These are phyloP conservation scores for Alosa sapidissima DNA, from an alignment of 2,797 vertebrate genomes.

Conservation along the genomic window DNA sequence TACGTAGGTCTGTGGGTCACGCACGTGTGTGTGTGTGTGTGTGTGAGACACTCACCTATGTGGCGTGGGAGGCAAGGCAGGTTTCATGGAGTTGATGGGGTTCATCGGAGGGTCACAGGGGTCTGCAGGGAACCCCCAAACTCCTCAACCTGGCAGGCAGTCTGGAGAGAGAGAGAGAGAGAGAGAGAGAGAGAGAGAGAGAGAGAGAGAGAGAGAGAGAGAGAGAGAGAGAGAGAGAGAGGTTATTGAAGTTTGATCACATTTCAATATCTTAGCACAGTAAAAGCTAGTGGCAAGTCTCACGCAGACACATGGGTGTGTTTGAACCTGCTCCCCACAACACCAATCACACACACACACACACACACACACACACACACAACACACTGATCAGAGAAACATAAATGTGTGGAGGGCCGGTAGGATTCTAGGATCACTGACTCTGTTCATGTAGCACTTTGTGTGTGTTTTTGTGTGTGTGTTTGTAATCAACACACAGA, in stretches of 20 bases:
- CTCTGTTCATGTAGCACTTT: background rate
- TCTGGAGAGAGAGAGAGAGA: constrained; percentile 38
- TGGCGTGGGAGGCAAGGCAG: constrained; percentile 84
- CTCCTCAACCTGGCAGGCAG: constrained; percentile 62
- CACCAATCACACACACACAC: background rate
- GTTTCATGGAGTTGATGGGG: constrained; percentile 97
- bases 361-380: background rate
- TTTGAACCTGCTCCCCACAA: too few relatives aligned
- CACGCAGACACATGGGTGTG: background rate
- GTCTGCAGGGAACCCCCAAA: constrained; percentile 50
- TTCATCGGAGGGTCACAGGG: constrained; percentile 79
- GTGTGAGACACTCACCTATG: constrained; percentile 75
- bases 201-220: background rate
- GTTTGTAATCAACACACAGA: background rate
- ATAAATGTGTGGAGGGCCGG: background rate
- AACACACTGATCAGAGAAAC: background rate
- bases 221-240: background rate
- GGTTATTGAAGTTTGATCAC: background rate
- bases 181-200: background rate
- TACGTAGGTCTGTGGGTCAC: too few relatives aligned
- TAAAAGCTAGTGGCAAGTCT: background rate
- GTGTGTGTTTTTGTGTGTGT: too few relatives aligned
- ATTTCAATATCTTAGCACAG: background rate
- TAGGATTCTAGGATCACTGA: background rate
- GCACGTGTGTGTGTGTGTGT: background rate